These are phyloP conservation scores for Halcyon malimbica DNA, from an alignment of 2,113 vertebrate genomes.

Conservation along the genomic window DNA sequence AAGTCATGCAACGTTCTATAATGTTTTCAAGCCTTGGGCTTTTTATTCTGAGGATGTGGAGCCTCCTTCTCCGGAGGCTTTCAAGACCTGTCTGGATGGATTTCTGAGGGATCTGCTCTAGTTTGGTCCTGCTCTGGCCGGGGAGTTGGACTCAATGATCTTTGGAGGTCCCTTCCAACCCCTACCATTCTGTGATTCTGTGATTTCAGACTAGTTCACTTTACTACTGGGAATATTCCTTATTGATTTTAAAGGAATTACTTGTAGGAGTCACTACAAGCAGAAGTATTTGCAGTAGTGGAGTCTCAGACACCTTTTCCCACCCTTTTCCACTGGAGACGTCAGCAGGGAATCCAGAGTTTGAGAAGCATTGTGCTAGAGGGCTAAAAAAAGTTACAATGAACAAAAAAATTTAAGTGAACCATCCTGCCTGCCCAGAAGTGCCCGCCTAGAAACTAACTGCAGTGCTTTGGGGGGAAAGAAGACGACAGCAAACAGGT, in stretches of 20 bases:
- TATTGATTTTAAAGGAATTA: slow-evolving; percentile 51
- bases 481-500: neutral
- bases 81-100: no score
- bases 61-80: no score
- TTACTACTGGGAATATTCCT: neutral
- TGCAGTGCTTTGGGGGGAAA: neutral
- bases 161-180: no score
- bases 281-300: neutral
- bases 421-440: neutral
- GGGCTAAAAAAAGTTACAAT: neutral
- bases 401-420: neutral
- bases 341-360: neutral
- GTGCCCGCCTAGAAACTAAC: neutral
- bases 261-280: slow-evolving; percentile 24
- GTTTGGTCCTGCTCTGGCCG: no score
- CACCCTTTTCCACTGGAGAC: neutral
- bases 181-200: no score
- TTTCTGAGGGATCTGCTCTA: no score
- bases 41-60: neutral
- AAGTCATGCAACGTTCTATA: neutral
- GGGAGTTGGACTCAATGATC: no score
- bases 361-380: neutral
- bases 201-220: slow-evolving; percentile 12
- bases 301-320: neutral
- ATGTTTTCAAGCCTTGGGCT: neutral